Evolutionary conservation across 2,888 invertebrate genomes (phyloP).

Genomic region (Pandemis heparana): DNA sequence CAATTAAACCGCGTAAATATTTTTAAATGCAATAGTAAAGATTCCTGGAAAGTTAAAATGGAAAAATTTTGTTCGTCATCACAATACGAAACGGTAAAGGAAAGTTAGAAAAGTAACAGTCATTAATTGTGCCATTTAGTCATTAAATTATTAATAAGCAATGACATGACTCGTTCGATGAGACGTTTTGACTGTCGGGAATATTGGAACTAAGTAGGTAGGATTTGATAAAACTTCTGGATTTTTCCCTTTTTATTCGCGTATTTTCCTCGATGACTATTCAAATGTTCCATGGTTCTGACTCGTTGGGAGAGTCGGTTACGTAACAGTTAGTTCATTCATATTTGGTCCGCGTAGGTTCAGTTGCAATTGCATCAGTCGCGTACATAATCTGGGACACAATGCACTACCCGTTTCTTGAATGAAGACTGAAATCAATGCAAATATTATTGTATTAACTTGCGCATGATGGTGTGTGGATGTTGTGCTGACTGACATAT

Average conservation of each 20-base stretch:
- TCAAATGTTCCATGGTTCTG: slow-evolving; percentile 3
- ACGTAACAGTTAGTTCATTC: slow-evolving; percentile 37
- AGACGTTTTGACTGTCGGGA: background rate
- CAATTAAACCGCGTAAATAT: background rate
- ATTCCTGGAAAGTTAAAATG: background rate
- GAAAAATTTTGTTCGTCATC: background rate
- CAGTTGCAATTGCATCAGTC: slow-evolving; percentile 25
- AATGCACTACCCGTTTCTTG: slow-evolving; percentile 17
- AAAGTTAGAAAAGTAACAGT: background rate
- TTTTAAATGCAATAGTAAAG: background rate
- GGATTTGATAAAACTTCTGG: too few species aligned
- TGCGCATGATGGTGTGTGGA: slow-evolving; percentile 2
- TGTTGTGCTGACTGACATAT: background rate
- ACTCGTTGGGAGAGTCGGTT: slow-evolving; percentile 17
- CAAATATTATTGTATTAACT: slow-evolving; percentile 22
- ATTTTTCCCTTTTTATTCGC: background rate
- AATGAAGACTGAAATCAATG: slow-evolving; percentile 33
- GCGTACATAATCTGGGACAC: slow-evolving; percentile 19
- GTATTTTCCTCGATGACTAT: background rate
- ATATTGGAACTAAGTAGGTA: background rate
- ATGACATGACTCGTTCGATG: too few species aligned
- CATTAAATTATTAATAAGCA: background rate
- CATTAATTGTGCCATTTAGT: background rate
- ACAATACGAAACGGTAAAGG: background rate
- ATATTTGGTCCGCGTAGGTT: slow-evolving; percentile 32